Evolutionary conservation across 2,888 invertebrate species (phyloP).

Genomic region (Drosophila mayaguana): DNA sequence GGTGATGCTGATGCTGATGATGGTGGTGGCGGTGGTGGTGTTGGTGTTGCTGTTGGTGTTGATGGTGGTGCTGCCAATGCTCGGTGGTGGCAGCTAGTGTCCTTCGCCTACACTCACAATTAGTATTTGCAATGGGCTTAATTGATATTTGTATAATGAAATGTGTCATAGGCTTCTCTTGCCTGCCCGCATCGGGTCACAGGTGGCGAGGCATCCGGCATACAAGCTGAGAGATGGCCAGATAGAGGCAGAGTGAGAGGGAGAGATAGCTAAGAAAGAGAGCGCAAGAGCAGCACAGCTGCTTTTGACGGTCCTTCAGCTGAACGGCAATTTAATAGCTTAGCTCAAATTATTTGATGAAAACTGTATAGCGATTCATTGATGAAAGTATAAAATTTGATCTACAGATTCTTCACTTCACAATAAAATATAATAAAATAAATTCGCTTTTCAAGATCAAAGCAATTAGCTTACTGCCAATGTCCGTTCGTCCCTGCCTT

Average conservation of each 20-base stretch:
- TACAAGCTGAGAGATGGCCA: neutral
- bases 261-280: neutral
- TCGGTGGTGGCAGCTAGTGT: conserved; percentile 50
- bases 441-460: no score
- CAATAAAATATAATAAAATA: no score
- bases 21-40: conserved; percentile 20
- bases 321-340: no score
- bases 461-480: no score
- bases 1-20: conserved; percentile 29
- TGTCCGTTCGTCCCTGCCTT: no score
- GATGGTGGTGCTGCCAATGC: conserved; percentile 3
- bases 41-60: conserved; percentile 35
- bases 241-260: neutral
- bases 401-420: no score
- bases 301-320: conserved; percentile 4
- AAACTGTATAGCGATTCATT: no score
- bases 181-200: conserved; percentile 69
- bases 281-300: neutral
- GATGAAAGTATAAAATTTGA: no score
- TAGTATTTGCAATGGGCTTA: conserved; percentile 75
- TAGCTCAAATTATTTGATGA: no score
- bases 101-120: conserved; percentile 63
- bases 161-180: conserved; percentile 71
- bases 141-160: conserved; percentile 80
- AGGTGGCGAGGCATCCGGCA: conserved; percentile 23